Conservation (phyloP, 2,797 vertebrate species). For the Cuculus canorus region DNA sequence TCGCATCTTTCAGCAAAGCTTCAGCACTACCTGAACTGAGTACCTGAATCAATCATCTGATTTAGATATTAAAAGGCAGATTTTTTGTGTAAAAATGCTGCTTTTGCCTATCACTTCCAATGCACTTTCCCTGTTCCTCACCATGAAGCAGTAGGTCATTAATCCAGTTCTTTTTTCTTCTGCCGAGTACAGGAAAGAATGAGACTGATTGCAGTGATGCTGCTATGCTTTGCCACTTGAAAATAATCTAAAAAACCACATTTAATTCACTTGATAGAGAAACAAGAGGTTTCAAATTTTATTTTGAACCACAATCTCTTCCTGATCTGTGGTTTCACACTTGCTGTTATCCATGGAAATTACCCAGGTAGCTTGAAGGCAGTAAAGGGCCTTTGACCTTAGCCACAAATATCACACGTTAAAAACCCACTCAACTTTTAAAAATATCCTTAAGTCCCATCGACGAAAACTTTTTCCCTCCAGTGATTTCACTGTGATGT, state of each 20-base stretch:
- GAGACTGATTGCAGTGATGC: background rate
- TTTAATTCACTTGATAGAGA: background rate
- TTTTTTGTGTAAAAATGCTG: background rate
- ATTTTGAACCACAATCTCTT: background rate
- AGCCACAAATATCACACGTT: background rate
- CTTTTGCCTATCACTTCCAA: background rate
- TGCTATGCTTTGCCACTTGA: background rate
- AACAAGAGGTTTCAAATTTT: background rate
- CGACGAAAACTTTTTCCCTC: conserved; percentile 5
- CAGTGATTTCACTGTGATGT: conserved; percentile 53
- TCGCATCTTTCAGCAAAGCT: background rate
- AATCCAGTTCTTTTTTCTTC: background rate
- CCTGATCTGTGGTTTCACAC: background rate
- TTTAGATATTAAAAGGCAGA: background rate
- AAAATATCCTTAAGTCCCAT: conserved; percentile 13
- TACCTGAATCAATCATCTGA: background rate
- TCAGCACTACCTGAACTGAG: background rate
- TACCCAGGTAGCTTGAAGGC: background rate
- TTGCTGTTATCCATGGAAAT: background rate
- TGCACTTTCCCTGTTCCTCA: background rate
- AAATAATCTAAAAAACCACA: background rate
- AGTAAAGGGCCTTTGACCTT: background rate
- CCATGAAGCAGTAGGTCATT: background rate
- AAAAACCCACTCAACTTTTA: background rate
- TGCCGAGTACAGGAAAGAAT: background rate